Conservation (phyloP, 2,888 invertebrate genomes). For the Corbicula japonica region DNA sequence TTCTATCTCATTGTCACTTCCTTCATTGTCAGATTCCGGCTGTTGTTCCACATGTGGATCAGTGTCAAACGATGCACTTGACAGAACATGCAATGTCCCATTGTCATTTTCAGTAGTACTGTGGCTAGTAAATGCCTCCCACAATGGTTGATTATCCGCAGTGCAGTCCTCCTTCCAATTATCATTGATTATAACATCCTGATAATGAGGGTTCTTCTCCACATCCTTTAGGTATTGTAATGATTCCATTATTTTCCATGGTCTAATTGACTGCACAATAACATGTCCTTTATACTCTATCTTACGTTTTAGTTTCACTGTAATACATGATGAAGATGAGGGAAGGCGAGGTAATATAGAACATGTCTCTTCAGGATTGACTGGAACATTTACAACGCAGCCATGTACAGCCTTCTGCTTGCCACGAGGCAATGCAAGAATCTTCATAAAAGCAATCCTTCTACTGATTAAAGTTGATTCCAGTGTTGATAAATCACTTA, state of each 20-base stretch:
- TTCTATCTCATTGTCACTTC: constrained; percentile 2
- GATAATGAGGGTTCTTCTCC: constrained; percentile 18
- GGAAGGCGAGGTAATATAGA: constrained; percentile 44
- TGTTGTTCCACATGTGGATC: too few species aligned
- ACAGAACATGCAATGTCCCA: too few species aligned
- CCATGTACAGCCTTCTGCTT: constrained; percentile 32
- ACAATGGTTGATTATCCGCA: constrained; percentile 17
- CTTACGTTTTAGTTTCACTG: constrained; percentile 41
- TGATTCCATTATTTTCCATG: constrained; percentile 18
- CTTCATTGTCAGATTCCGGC: not conserved
- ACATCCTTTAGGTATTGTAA: constrained; percentile 32
- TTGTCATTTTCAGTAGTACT: too few species aligned
- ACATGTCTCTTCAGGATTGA: constrained; percentile 36
- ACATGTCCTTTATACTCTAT: constrained; percentile 46
- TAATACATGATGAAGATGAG: constrained; percentile 6
- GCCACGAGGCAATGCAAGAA: constrained; percentile 28
- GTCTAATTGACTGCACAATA: constrained; percentile 28
- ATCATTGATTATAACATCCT: constrained; percentile 30
- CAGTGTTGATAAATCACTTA: constrained; percentile 17
- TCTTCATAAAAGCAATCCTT: constrained; percentile 21
- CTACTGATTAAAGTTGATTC: constrained; percentile 19
- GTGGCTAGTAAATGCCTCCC: too few species aligned
- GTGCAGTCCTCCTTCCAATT: constrained; percentile 23
- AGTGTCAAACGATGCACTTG: too few species aligned
- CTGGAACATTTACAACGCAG: constrained; percentile 30